A percentile compares a stretch with the other conserved stretches of the same genome.
Conservation (phyloP, 2,113 vertebrate species). For the Siniperca chuatsi region DNA sequence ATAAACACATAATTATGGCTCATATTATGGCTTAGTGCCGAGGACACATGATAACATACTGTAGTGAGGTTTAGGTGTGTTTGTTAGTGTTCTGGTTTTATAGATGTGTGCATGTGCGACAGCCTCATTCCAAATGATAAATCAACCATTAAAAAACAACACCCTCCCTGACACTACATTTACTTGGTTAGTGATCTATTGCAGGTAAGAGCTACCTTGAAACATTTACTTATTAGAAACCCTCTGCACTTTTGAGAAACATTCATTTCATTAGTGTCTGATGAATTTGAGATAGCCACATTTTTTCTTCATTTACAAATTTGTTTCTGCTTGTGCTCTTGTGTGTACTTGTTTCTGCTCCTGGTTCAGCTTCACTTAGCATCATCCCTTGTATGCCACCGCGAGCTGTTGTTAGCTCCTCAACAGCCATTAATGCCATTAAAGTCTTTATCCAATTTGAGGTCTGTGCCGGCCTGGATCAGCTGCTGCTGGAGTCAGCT, state of each 20-base stretch:
- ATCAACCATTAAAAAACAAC: slow-evolving; percentile 24
- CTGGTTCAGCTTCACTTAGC: slow-evolving; percentile 25
- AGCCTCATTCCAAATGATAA: slow-evolving; percentile 21
- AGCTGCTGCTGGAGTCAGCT: slow-evolving; percentile 51
- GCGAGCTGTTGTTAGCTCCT: slow-evolving; percentile 54
- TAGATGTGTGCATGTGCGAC: background rate
- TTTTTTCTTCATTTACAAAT: background rate
- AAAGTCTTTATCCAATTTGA: slow-evolving; percentile 68
- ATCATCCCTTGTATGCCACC: slow-evolving; percentile 29
- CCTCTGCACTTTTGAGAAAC: background rate
- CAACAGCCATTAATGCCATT: slow-evolving; percentile 58
- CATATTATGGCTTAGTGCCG: background rate
- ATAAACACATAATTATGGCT: slow-evolving; percentile 50
- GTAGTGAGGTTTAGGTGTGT: slow-evolving; percentile 31
- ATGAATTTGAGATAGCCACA: background rate
- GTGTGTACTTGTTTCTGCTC: slow-evolving; percentile 8
- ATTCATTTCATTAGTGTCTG: background rate
- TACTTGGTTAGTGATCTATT: slow-evolving; percentile 1
- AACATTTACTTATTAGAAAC: slow-evolving; percentile 9
- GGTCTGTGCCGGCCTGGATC: slow-evolving; percentile 33
- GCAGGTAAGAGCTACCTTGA: background rate
- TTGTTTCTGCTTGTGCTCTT: background rate
- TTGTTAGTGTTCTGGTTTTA: background rate
- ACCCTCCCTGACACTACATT: background rate
- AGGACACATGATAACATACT: slow-evolving; percentile 7